A percentile compares a stretch with the other conserved stretches of the same genome.
Evolutionary conservation across 2,113 vertebrate genomes (phyloP).

Genomic region (Paedocypris sp.): DNA sequence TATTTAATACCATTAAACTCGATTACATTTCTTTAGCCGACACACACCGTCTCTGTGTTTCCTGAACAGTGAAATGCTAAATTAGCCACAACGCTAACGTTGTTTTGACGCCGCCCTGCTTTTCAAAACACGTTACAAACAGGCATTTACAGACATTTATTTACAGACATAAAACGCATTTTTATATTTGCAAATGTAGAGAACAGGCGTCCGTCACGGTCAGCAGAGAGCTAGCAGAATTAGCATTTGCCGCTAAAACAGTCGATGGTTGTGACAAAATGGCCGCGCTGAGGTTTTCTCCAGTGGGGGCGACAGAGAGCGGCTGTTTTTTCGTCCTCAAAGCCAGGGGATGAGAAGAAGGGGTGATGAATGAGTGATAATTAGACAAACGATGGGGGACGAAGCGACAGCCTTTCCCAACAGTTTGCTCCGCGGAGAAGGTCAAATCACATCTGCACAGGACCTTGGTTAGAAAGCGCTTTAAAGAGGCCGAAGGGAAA

Average conservation of each 20-base stretch:
- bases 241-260: slow-evolving; percentile 40
- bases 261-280: slow-evolving; percentile 29
- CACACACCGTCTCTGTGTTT: slow-evolving; percentile 35
- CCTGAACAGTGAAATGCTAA: slow-evolving; percentile 9
- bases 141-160: too few relatives aligned
- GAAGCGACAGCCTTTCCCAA: slow-evolving; percentile 7
- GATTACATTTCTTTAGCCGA: slow-evolving; percentile 46
- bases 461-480: background rate
- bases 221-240: slow-evolving; percentile 52
- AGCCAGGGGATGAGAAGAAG: slow-evolving; percentile 31
- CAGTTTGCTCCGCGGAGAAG: background rate
- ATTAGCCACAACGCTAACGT: background rate
- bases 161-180: slow-evolving; percentile 45
- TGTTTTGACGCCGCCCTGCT: background rate
- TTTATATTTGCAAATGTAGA: slow-evolving; percentile 42
- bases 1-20: slow-evolving; percentile 41
- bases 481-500: background rate
- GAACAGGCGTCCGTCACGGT: slow-evolving; percentile 36
- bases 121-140: slow-evolving; percentile 25
- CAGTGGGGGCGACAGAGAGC: slow-evolving; percentile 34
- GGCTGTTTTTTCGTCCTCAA: slow-evolving; percentile 42
- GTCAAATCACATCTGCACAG: background rate
- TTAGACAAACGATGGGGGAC: slow-evolving; percentile 23
- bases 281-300: slow-evolving; percentile 31
- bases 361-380: slow-evolving; percentile 24